phyloP scores from a whole-genome alignment of 2,888 invertebrate genomes.

The Amiota mariae region DNA sequence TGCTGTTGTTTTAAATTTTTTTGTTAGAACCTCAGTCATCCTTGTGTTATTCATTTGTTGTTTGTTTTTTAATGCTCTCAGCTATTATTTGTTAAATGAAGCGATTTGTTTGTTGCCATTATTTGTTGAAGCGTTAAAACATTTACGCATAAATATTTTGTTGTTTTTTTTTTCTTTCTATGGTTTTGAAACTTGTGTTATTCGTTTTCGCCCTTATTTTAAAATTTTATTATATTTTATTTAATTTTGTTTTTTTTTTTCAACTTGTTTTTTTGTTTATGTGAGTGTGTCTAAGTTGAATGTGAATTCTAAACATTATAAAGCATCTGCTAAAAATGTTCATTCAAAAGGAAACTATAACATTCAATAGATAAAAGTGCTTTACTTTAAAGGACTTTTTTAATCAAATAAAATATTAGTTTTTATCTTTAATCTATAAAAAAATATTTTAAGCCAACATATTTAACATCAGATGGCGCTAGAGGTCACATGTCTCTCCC shows the following conservation, averaged over 20 bases:
- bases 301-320: conserved; percentile 59
- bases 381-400: no score
- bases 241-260: background rate
- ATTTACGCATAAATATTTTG: conserved; percentile 65
- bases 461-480: no score
- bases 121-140: conserved; percentile 68
- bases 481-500: no score
- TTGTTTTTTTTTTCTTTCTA: conserved; percentile 53
- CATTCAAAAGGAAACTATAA: background rate
- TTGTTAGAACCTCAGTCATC: conserved; percentile 32
- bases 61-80: conserved; percentile 58
- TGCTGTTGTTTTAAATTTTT: conserved; percentile 34
- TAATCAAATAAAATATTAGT: no score
- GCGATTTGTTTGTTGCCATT: conserved; percentile 69
- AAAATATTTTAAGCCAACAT: no score
- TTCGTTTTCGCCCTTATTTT: background rate
- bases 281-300: conserved; percentile 21
- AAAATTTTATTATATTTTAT: conserved; percentile 17
- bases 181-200: conserved; percentile 7
- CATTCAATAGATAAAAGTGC: no score
- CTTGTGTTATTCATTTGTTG: conserved; percentile 41
- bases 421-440: no score
- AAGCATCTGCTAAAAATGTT: conserved; percentile 51
- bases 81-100: conserved; percentile 72
- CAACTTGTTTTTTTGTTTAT: background rate